Evolutionary conservation across 2,113 vertebrate species (phyloP).

Genomic region (Dendrocopos noguchii): DNA sequence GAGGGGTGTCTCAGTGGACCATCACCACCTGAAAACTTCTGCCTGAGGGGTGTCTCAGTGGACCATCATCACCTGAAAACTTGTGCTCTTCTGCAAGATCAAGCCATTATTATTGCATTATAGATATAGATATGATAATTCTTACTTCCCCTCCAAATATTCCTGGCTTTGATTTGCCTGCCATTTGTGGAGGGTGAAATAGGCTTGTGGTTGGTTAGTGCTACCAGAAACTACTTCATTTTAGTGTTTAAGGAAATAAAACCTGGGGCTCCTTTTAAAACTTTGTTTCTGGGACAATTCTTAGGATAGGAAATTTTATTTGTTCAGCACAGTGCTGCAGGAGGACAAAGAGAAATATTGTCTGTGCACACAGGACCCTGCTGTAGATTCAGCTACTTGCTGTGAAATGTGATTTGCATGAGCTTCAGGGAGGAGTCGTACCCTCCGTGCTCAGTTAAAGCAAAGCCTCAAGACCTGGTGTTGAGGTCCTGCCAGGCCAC

Average conservation of each 20-base stretch:
- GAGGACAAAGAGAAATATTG: background rate
- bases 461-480: background rate
- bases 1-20: no score
- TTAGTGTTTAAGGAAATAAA: background rate
- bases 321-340: background rate
- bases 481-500: accelerated
- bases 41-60: background rate
- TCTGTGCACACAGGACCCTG: background rate
- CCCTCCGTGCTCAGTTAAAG: background rate
- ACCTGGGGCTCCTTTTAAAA: background rate
- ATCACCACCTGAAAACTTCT: background rate
- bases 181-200: background rate
- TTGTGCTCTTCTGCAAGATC: background rate
- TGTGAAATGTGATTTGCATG: background rate
- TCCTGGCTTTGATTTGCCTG: background rate
- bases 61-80: background rate
- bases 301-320: background rate
- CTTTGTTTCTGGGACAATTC: background rate
- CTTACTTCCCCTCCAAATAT: background rate
- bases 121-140: background rate
- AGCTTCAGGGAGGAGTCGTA: background rate
- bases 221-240: background rate
- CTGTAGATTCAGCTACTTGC: background rate
- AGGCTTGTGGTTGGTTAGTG: background rate
- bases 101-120: background rate